Conservation (phyloP, 2,888 invertebrate species). For the Caenorhabditis parvicauda region DNA sequence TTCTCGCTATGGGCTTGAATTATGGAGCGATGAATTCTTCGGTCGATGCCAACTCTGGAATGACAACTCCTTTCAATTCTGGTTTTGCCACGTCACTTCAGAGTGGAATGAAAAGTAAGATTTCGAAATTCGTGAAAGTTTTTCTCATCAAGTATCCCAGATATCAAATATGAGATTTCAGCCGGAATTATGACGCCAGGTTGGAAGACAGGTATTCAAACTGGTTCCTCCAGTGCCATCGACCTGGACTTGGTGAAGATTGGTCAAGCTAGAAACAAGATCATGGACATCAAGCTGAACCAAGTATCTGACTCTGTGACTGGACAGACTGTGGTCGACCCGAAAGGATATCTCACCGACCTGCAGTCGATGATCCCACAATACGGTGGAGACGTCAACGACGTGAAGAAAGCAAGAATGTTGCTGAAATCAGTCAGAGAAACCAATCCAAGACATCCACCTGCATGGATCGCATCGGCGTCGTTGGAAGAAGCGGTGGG, state of each 20-base stretch:
- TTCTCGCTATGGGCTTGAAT: conserved; percentile 78
- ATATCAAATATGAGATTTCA: conserved; percentile 5
- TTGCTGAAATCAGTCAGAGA: conserved; percentile 88
- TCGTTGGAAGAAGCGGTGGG: conserved; percentile 84
- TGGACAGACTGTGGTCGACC: conserved; percentile 98
- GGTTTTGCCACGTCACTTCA: conserved; percentile 44
- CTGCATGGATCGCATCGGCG: conserved; percentile 99
- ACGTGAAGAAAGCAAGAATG: conserved; percentile 73
- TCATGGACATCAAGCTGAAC: conserved; percentile 97
- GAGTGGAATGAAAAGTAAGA: conserved; percentile 27
- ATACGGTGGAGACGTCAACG: conserved; percentile 78
- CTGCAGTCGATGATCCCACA: conserved; percentile 98
- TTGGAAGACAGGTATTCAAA: conserved; percentile 70
- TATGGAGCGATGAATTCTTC: conserved; percentile 70
- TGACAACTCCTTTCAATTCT: conserved; percentile 38
- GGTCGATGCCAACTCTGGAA: conserved; percentile 73
- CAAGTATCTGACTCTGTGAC: conserved; percentile 90
- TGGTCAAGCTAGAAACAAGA: conserved; percentile 94
- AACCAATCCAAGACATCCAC: conserved; percentile 98
- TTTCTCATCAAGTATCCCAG: neutral
- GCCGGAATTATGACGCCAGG: conserved; percentile 73
- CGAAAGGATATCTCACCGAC: conserved; percentile 98
- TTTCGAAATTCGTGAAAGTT: too few relatives aligned
- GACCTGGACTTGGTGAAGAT: conserved; percentile 97
- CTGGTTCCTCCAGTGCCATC: conserved; percentile 57